Base-by-base conservation (phyloP, 2,888 invertebrate species). In the Nomada lathburiana region DNA sequence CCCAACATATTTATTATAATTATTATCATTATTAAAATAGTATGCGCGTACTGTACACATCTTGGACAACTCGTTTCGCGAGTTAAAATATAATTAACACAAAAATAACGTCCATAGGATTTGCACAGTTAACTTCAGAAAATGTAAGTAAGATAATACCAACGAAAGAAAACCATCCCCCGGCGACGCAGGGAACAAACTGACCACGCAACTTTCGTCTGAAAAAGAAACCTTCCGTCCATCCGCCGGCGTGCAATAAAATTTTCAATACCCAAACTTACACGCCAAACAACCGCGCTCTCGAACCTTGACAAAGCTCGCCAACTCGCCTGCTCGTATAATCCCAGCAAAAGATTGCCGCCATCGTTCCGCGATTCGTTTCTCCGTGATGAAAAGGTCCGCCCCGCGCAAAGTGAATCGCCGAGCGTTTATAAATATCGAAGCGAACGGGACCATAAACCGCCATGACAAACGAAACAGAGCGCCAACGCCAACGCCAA, bases 351-450 rank as follows among this genome's bases (percentile, higher is more conserved):
- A 55, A 73, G 64, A 65, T 57, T 73, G 11, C 36, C 0, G 50
- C 9, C 16, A 36, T 47, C 23, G 36, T 74, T 67, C 18, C 44
- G 16, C 50, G 47, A 29, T n/a, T 29, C 9, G 52, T 52, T 65
- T 65, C 29, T 5, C 29, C 62, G 62, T 3, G 42, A 18, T n/a
- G 62, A 18, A 52, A 18, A 29, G 13, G 47, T 16, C 57, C 36
- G 2, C 4, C 16, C 3, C 0, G 1, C 44, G 9, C 63, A 71
- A 80, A 77, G 62, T 67, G 77, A 63, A 68, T 71, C 53, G 71
- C 57, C 57, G 44, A 57, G 68, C 62, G 62, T 62, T 71, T 72
- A 71, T 80, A 72, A 77, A 80, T 77, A 77, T 72, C 71, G 60
- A 60, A 67, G 59, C 47, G 64, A 59, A 44, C 63, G 57, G 62